phyloP scores from a whole-genome alignment of 2,888 invertebrate species.

The Leptopilina syphax region DNA sequence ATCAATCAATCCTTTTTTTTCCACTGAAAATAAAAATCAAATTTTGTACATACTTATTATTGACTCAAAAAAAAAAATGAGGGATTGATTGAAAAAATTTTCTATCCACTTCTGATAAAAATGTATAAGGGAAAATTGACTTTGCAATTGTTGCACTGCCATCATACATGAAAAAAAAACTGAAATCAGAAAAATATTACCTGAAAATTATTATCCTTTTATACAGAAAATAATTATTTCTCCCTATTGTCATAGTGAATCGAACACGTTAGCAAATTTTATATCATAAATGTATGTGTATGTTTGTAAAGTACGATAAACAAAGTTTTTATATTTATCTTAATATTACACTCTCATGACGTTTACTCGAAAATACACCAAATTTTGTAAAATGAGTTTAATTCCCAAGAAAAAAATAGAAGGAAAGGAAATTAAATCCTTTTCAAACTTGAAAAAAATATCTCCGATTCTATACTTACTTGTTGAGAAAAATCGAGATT shows the following conservation, averaged over 20 bases:
- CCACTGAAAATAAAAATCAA: not conserved
- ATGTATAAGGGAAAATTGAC: not conserved
- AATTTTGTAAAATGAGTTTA: slow-evolving; percentile 21
- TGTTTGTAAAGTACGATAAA: slow-evolving; percentile 32
- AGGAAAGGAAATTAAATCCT: slow-evolving; percentile 26
- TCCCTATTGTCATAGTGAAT: slow-evolving; percentile 5
- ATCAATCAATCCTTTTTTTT: not conserved
- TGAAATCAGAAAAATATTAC: not conserved
- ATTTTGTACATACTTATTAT: slow-evolving; percentile 8
- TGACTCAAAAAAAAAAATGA: not conserved
- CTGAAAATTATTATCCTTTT: slow-evolving; percentile 7
- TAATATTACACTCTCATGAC: slow-evolving; percentile 25
- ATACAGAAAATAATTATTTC: slow-evolving; percentile 13
- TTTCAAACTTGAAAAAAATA: slow-evolving; percentile 11
- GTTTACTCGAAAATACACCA: slow-evolving; percentile 16
- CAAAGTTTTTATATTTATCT: slow-evolving; percentile 26
- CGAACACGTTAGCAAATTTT: slow-evolving; percentile 30
- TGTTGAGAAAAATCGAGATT: not conserved
- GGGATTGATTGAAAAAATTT: not conserved
- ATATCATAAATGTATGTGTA: not conserved
- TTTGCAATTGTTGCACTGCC: slow-evolving; percentile 21
- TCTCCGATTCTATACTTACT: not conserved
- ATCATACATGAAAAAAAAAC: not conserved
- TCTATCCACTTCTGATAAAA: not conserved
- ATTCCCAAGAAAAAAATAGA: not conserved